Evolutionary conservation across 2,888 invertebrate species (phyloP).

Genomic region (Oscheius sp.): DNA sequence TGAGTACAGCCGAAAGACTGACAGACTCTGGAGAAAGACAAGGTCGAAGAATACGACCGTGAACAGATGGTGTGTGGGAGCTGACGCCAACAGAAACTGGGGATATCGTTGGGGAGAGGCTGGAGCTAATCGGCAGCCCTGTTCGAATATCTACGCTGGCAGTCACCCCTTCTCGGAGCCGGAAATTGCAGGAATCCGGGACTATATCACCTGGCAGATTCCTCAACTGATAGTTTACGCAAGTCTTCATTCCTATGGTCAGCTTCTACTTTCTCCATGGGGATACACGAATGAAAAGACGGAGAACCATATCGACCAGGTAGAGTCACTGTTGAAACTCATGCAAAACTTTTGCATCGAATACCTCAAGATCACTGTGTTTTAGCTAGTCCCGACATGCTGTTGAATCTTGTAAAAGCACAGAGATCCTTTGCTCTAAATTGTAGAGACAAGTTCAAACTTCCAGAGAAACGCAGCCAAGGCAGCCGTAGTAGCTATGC

Average conservation of each 20-base stretch:
- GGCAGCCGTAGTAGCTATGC: slow-evolving; percentile 68
- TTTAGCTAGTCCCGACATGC: no score
- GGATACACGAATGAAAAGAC: slow-evolving; percentile 65
- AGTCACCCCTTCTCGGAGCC: slow-evolving; percentile 62
- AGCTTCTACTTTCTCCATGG: slow-evolving; percentile 69
- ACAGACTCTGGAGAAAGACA: slow-evolving; percentile 73
- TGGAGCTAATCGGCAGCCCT: slow-evolving; percentile 68
- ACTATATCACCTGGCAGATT: slow-evolving; percentile 65
- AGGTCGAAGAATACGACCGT: slow-evolving; percentile 64
- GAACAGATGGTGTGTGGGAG: slow-evolving; percentile 71
- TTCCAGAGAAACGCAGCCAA: slow-evolving; percentile 63
- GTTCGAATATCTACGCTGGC: slow-evolving; percentile 71
- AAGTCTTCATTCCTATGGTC: slow-evolving; percentile 71
- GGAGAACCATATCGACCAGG: slow-evolving; percentile 29
- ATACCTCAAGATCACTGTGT: no score
- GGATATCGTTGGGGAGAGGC: slow-evolving; percentile 67
- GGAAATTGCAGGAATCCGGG: slow-evolving; percentile 62
- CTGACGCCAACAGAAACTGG: slow-evolving; percentile 73
- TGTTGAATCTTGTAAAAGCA: no score
- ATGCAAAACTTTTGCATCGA: no score
- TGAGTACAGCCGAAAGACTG: slow-evolving; percentile 64
- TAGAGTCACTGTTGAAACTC: background rate
- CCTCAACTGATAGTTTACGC: slow-evolving; percentile 67
- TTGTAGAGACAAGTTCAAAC: background rate
- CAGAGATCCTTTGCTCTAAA: background rate